These are phyloP conservation scores for Panagrolaimus sp. DNA, from an alignment of 1,140 invertebrate species.

Conservation along the genomic window DNA sequence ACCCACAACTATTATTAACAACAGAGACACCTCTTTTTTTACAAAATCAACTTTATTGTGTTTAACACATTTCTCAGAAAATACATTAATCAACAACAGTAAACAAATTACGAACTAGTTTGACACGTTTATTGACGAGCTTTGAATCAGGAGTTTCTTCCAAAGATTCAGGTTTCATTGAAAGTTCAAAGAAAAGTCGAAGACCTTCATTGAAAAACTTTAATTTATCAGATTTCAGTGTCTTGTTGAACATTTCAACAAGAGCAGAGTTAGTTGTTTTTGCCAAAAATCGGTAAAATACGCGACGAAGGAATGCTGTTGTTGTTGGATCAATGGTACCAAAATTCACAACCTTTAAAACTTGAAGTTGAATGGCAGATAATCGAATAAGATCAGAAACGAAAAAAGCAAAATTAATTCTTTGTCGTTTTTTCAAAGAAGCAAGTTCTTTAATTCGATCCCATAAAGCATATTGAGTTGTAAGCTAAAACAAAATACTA, in stretches of 20 bases:
- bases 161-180: slow-evolving; percentile 7
- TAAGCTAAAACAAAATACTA: slow-evolving; percentile 66
- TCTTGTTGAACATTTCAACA: slow-evolving; percentile 27
- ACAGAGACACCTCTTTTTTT: no score
- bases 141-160: slow-evolving; percentile 5
- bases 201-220: slow-evolving; percentile 28
- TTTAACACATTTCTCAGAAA: no score
- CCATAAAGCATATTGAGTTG: slow-evolving; percentile 80
- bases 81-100: background rate
- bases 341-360: slow-evolving; percentile 67
- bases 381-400: slow-evolving; percentile 74
- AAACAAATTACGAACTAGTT: slow-evolving; percentile 12
- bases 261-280: slow-evolving; percentile 25
- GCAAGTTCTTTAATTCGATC: slow-evolving; percentile 80
- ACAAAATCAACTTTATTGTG: no score
- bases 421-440: slow-evolving; percentile 64
- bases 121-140: slow-evolving; percentile 24
- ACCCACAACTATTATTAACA: no score
- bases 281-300: slow-evolving; percentile 23
- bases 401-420: slow-evolving; percentile 73
- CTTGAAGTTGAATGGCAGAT: slow-evolving; percentile 72
- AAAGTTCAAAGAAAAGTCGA: slow-evolving; percentile 54
- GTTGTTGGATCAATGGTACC: slow-evolving; percentile 26
- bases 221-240: slow-evolving; percentile 14
- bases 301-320: slow-evolving; percentile 20